Percentiles rank a stretch among this genome's conserved stretches.
These are phyloP conservation scores for Pangasius djambal DNA, from an alignment of 2,797 vertebrate species.

Conservation along the genomic window DNA sequence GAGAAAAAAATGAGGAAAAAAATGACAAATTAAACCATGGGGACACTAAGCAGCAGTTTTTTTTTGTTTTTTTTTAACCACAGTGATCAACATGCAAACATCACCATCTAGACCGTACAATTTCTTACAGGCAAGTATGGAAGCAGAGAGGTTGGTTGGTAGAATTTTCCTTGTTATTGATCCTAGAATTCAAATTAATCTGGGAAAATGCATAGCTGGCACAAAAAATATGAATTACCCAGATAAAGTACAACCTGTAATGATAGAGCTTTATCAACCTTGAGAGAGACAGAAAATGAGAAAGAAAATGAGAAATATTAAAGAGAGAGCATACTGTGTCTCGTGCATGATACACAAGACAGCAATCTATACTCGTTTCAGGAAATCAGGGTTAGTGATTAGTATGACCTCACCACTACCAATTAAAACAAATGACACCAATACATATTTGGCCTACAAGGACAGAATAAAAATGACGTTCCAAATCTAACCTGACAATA, in stretches of 20 bases:
- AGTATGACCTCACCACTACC: slow-evolving; percentile 6
- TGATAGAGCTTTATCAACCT: slow-evolving; percentile 38
- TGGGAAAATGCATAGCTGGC: slow-evolving; percentile 56
- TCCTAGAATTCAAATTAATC: slow-evolving; percentile 68
- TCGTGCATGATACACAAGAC: background rate
- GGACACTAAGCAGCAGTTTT: slow-evolving; percentile 40
- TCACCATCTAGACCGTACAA: slow-evolving; percentile 25
- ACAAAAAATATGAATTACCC: slow-evolving; percentile 60
- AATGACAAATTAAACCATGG: slow-evolving; percentile 53
- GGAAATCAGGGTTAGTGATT: slow-evolving; percentile 7
- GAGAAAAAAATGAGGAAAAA: background rate
- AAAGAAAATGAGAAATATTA: slow-evolving; percentile 1
- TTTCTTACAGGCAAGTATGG: background rate
- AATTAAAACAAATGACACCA: slow-evolving; percentile 29
- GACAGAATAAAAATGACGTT: background rate
- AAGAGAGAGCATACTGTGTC: background rate
- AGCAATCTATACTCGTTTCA: slow-evolving; percentile 15
- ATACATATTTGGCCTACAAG: background rate
- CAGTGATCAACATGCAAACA: slow-evolving; percentile 44
- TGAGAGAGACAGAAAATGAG: slow-evolving; percentile 21
- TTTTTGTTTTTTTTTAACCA: slow-evolving; percentile 39
- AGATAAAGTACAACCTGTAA: slow-evolving; percentile 48
- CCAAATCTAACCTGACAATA: background rate
- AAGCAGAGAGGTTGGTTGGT: slow-evolving; percentile 17
- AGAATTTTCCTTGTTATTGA: slow-evolving; percentile 63